Conservation (phyloP, 2,113 vertebrate species). For the Marmota monax region DNA sequence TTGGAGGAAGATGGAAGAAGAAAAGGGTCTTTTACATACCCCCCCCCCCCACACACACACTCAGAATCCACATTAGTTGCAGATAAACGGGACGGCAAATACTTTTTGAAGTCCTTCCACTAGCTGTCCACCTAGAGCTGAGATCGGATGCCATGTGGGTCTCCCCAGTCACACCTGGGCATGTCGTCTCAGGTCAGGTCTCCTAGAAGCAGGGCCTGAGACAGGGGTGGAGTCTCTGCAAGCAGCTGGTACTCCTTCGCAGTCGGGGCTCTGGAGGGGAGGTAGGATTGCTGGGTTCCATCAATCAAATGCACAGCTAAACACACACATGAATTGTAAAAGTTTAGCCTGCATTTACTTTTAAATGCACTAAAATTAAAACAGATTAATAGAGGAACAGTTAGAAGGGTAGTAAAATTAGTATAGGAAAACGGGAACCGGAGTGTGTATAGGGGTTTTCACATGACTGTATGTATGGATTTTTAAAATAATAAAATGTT, state of each 20-base stretch:
- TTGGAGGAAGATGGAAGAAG: not conserved
- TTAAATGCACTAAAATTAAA: slow-evolving; percentile 7
- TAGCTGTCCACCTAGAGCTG: not conserved
- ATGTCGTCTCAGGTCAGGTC: not conserved
- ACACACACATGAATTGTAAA: not conserved
- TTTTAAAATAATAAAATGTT: not conserved
- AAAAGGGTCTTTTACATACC: not conserved
- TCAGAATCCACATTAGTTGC: not conserved
- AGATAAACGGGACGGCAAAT: not conserved
- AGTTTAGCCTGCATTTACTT: not conserved
- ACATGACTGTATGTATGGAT: not conserved
- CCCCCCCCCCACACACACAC: not conserved
- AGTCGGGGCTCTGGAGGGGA: not conserved
- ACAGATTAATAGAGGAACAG: not conserved
- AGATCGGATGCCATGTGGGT: not conserved
- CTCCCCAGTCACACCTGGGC: not conserved
- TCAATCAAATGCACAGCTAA: not conserved
- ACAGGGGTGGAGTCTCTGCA: not conserved
- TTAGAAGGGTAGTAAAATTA: not conserved
- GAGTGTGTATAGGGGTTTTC: not conserved
- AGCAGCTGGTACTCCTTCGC: not conserved
- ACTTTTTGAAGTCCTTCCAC: not conserved
- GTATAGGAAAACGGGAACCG: not conserved
- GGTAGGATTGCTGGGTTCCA: not conserved
- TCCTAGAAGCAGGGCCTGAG: not conserved